Evolutionary conservation across 1,140 invertebrate genomes (phyloP).

Genomic region (Uloborus diversus): DNA sequence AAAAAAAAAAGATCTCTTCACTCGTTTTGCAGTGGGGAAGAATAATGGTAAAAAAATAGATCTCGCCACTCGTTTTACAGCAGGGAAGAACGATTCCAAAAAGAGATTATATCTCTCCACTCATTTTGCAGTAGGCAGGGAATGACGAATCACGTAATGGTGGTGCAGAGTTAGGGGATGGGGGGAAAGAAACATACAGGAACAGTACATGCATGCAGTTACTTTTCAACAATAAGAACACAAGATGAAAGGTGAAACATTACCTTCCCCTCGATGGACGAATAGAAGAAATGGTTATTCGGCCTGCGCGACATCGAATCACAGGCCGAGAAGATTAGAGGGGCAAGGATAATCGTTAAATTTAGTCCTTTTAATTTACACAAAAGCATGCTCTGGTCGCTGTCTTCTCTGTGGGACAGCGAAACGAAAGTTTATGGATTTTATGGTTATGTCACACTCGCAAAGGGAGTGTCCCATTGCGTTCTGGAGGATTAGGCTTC

Average conservation of each 20-base stretch:
- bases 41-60: no score
- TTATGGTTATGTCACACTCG: neutral
- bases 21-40: no score
- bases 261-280: slow-evolving; percentile 38
- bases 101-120: no score
- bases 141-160: no score
- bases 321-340: slow-evolving; percentile 17
- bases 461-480: neutral
- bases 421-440: neutral
- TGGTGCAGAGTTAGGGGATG: no score
- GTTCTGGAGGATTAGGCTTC: slow-evolving; percentile 13
- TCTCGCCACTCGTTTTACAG: no score
- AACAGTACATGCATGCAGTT: neutral
- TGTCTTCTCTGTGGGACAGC: slow-evolving; percentile 17
- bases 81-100: no score
- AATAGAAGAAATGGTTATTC: slow-evolving; percentile 24
- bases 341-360: neutral
- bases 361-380: neutral
- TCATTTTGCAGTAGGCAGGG: no score
- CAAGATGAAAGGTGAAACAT: slow-evolving; percentile 18
- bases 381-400: neutral
- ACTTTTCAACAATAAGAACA: slow-evolving; percentile 19
- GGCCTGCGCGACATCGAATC: slow-evolving; percentile 24
- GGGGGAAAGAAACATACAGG: neutral
- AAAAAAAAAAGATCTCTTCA: no score